phyloP scores from a whole-genome alignment of 2,888 invertebrate genomes.

The Myathropa florea region DNA sequence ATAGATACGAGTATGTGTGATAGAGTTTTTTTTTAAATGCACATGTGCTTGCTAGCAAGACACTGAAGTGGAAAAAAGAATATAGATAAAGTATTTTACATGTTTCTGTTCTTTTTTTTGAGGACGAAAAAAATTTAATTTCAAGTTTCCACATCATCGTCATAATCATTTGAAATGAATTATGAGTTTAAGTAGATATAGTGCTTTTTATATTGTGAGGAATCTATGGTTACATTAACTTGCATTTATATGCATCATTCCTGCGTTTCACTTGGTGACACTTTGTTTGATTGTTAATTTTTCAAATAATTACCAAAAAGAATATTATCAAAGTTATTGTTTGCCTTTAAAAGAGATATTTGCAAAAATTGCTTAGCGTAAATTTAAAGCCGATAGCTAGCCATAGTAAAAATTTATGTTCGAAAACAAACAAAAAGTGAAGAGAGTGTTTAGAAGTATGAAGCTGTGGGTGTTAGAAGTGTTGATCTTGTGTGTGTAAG shows the following conservation, averaged over 20 bases:
- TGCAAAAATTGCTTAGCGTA: slow-evolving; percentile 51
- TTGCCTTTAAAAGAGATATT: slow-evolving; percentile 37
- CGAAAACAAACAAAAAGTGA: slow-evolving; percentile 24
- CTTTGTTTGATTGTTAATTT: neutral
- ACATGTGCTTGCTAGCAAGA: slow-evolving; percentile 46
- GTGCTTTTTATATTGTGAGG: slow-evolving; percentile 81
- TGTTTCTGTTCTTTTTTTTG: slow-evolving; percentile 3
- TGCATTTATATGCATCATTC: slow-evolving; percentile 67
- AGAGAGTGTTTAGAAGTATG: slow-evolving; percentile 26
- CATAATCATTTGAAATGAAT: slow-evolving; percentile 68
- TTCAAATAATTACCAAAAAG: neutral
- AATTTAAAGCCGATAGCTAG: slow-evolving; percentile 61
- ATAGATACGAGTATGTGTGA: slow-evolving; percentile 15
- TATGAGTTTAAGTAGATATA: slow-evolving; percentile 72
- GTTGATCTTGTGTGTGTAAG: slow-evolving; percentile 4
- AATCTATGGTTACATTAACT: slow-evolving; percentile 77
- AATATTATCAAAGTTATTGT: neutral
- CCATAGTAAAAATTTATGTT: slow-evolving; percentile 67
- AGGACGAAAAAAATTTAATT: slow-evolving; percentile 67
- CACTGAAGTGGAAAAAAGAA: slow-evolving; percentile 56
- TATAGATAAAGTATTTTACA: slow-evolving; percentile 1
- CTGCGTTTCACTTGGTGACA: slow-evolving; percentile 28
- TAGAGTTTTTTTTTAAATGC: neutral
- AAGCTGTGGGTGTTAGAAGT: slow-evolving; percentile 32
- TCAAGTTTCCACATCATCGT: slow-evolving; percentile 65